phyloP scores from a whole-genome alignment of 2,113 vertebrate species.

The Orientallactaga bullata region DNA sequence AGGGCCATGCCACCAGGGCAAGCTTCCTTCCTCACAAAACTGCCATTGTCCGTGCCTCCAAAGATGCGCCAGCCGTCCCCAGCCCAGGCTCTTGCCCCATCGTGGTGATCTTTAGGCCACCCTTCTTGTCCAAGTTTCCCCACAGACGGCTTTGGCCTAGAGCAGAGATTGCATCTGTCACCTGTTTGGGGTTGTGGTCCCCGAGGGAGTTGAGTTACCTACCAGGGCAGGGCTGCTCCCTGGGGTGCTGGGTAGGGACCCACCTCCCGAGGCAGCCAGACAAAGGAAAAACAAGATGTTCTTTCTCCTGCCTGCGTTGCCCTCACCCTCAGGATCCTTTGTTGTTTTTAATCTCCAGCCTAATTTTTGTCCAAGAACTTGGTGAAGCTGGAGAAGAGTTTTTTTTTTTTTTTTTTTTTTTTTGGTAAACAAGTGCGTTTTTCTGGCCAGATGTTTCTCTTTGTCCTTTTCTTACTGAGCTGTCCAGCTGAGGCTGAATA shows the following conservation, averaged over 20 bases:
- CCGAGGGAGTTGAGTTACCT: constrained; percentile 46
- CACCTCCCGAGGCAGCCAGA: neutral
- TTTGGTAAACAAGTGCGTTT: constrained; percentile 81
- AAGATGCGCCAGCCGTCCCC: neutral
- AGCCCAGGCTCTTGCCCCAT: neutral
- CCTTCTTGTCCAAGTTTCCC: neutral
- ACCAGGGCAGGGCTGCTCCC: constrained; percentile 40
- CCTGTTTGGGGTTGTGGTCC: constrained; percentile 16
- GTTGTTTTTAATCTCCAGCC: constrained; percentile 83
- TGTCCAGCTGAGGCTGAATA: constrained; percentile 84
- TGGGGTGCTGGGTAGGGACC: constrained; percentile 1
- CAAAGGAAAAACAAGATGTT: constrained; percentile 75
- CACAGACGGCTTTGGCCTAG: neutral
- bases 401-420: constrained; percentile 13
- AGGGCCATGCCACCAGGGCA: neutral
- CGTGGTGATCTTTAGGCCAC: rapidly evolving
- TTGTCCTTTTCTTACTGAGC: constrained; percentile 81
- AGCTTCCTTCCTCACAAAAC: constrained; percentile 52
- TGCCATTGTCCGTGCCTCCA: constrained; percentile 1
- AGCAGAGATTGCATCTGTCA: constrained; percentile 6
- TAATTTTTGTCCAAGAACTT: constrained; percentile 78
- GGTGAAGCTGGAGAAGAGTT: constrained; percentile 81
- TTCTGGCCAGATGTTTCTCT: constrained; percentile 84
- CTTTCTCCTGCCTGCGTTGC: constrained; percentile 64
- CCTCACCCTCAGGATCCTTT: constrained; percentile 33